Evolutionary conservation across 2,113 vertebrate genomes (phyloP), one percentile per base, ranked within the genome.

Genomic region (Pionites leucogaster): DNA sequence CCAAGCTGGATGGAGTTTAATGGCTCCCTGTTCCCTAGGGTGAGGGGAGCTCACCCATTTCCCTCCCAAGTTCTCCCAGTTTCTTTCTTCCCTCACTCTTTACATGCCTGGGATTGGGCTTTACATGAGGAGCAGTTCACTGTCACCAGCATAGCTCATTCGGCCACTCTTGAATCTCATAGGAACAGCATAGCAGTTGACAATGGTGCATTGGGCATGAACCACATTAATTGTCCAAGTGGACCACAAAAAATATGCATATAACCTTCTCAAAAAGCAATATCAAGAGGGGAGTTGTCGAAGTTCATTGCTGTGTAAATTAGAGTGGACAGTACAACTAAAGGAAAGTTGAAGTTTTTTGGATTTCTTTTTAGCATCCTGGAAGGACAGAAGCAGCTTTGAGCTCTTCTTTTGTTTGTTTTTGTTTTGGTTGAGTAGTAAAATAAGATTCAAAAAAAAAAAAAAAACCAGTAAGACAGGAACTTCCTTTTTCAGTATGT

Each of bases 401-500:
- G 72, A 86, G 31, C 29, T 14, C 3, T 86, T 31, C 25, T 67
- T 86, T 62, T 90, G 28, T 69, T 90, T 86, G 41, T 44, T 88
- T 77, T 82, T 28, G 6, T 68, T 70, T 90, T 92, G 8, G 17
- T 91, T 71, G 28, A 90, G 41, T n/a, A 71, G 50, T 86, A 90
- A 94, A 83, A 74, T 46, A 20, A 31, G 33, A 53, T 86, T 80
- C 8, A 2, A 24, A 90, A 93, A 82, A 64, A 41, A n/a, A n/a
- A n/a, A 81, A 70, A 47, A 72, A 65, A 47, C 5, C 20, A 37
- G 10, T 63, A n/a, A 44, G 50, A 70, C 71, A 53, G 75, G 71
- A 92, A 75, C 55, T 91, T 83, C 86, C 64, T 86, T 92, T 94
- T 92, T 22, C 82, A 74, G 59, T 39, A 42, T 84, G 42, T 92